Percentiles rank a stretch among this genome's conserved stretches.
These are phyloP conservation scores for Procambarus virginalis DNA, from an alignment of 1,140 invertebrate species.

Conservation along the genomic window DNA sequence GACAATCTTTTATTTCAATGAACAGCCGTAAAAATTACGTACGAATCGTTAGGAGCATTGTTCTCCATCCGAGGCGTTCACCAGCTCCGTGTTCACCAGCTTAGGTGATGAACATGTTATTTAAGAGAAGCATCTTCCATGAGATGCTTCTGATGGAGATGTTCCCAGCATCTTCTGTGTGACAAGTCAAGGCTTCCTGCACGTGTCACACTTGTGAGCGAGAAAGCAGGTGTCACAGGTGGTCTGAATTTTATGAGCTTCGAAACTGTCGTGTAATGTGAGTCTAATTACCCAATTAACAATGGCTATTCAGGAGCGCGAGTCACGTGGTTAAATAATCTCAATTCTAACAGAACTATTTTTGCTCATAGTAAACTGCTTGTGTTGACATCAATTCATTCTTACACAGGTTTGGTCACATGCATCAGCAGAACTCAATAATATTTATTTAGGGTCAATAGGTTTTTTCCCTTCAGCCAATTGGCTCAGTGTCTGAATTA, in stretches of 20 bases:
- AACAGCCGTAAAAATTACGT: too few species aligned
- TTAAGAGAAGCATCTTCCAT: too few species aligned
- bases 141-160: too few species aligned
- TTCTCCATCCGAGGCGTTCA: too few species aligned
- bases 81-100: too few species aligned
- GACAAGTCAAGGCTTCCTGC: background rate
- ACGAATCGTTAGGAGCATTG: too few species aligned
- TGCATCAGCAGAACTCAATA: conserved; percentile 26
- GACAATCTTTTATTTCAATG: too few species aligned
- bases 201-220: conserved; percentile 16
- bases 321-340: conserved; percentile 42
- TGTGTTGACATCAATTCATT: conserved; percentile 22
- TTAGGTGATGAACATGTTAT: too few species aligned
- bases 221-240: conserved; percentile 14
- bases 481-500: conserved; percentile 36
- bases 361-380: background rate
- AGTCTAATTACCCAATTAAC: conserved; percentile 23
- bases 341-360: conserved; percentile 23
- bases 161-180: too few species aligned
- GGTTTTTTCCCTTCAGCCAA: conserved; percentile 23
- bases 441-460: conserved; percentile 47
- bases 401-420: conserved; percentile 20
- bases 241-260: background rate
- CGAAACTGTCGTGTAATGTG: background rate
- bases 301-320: conserved; percentile 32